These are phyloP conservation scores for Antennarius maculatus DNA, from an alignment of 2,797 vertebrate genomes.

Conservation along the genomic window DNA sequence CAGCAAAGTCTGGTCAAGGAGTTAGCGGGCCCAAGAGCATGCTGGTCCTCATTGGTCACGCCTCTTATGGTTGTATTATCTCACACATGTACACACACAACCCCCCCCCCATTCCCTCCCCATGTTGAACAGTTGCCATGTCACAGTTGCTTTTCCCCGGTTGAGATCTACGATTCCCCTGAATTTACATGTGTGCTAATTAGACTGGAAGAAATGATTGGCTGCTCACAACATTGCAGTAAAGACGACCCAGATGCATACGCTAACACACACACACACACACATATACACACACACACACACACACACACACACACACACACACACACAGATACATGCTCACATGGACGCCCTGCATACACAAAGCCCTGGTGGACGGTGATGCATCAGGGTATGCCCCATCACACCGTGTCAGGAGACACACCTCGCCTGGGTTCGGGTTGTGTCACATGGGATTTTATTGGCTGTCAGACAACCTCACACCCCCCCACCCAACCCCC, in stretches of 20 bases:
- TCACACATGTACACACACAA: constrained; percentile 19
- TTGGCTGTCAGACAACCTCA: constrained; percentile 54
- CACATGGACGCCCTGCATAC: background rate
- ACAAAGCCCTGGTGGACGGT: constrained; percentile 66
- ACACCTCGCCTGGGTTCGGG: constrained; percentile 72
- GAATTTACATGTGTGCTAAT: constrained; percentile 99
- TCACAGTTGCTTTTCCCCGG: constrained; percentile 61
- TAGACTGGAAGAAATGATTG: constrained; percentile 99
- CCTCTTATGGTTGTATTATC: constrained; percentile 42
- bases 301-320: constrained; percentile 59
- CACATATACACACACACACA: constrained; percentile 75
- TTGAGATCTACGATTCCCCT: constrained; percentile 74
- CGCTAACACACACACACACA: constrained; percentile 15
- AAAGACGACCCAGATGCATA: constrained; percentile 92
- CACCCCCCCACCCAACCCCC: constrained; percentile 60
- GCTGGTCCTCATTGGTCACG: constrained; percentile 46
- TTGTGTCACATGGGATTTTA: constrained; percentile 75
- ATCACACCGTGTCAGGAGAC: constrained; percentile 72
- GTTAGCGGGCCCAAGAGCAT: background rate
- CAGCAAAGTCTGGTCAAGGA: background rate
- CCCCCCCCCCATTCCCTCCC: background rate
- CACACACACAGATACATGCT: constrained; percentile 57
- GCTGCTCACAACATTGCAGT: constrained; percentile 94
- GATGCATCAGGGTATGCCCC: constrained; percentile 70
- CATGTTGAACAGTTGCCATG: constrained; percentile 55